Percentiles rank a stretch among this genome's conserved stretches.
phyloP scores from a whole-genome alignment of 1,140 invertebrate genomes.

The Halictus rubicundus region DNA sequence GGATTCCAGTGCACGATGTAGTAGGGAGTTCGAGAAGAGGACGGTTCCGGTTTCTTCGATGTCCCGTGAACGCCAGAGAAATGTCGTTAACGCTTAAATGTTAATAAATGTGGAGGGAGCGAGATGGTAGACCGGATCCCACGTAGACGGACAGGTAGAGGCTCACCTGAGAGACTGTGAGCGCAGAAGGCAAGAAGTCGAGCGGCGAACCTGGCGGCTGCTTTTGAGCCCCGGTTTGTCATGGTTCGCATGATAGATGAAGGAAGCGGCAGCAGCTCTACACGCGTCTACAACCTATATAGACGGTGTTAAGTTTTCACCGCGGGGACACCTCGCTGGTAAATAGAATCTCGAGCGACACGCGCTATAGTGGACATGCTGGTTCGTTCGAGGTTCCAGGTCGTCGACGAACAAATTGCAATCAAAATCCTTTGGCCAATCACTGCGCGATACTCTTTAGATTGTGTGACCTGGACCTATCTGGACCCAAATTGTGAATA shows the following conservation, averaged over 20 bases:
- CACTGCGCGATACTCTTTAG: no score
- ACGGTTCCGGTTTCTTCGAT: constrained; percentile 59
- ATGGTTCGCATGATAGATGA: constrained; percentile 80
- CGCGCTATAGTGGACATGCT: constrained; percentile 15
- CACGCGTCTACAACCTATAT: constrained; percentile 33
- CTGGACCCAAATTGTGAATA: no score
- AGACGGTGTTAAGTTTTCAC: constrained; percentile 54
- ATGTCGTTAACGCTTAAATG: constrained; percentile 79
- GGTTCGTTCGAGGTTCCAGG: no score
- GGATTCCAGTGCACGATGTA: constrained; percentile 18
- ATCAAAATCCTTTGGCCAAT: no score
- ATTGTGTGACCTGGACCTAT: no score
- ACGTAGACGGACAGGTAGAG: constrained; percentile 71
- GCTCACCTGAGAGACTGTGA: constrained; percentile 58
- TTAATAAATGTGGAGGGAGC: constrained; percentile 77
- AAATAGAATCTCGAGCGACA: constrained; percentile 60
- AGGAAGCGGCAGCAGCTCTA: constrained; percentile 63
- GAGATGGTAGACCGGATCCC: constrained; percentile 64
- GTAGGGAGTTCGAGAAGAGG: background rate
- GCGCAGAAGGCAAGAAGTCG: constrained; percentile 65
- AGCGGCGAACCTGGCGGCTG: constrained; percentile 66
- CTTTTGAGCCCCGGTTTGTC: constrained; percentile 79
- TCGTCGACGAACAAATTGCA: no score
- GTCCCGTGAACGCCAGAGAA: constrained; percentile 63
- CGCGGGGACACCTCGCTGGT: constrained; percentile 66